A percentile compares a stretch with the other conserved stretches of the same genome.
Evolutionary conservation across 2,888 invertebrate species (phyloP).

Genomic region (Clusia tigrina): DNA sequence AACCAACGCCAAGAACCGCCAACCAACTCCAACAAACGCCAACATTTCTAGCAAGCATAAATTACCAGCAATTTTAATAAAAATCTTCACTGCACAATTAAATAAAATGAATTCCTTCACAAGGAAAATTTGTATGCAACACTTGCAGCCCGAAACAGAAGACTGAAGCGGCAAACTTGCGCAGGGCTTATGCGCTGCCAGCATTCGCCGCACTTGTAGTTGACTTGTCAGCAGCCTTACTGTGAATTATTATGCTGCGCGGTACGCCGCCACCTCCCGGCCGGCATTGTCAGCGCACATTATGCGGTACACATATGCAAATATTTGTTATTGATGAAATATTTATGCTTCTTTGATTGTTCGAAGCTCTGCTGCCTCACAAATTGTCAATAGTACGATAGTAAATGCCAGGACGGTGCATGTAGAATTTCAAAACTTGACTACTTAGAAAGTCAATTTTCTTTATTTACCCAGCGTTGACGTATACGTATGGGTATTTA

Average conservation of each 20-base stretch:
- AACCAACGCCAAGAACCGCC: too few species aligned
- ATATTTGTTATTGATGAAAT: neutral
- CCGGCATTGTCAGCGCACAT: too few species aligned
- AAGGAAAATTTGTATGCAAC: constrained; percentile 13
- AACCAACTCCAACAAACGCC: too few species aligned
- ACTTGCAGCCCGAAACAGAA: constrained; percentile 35
- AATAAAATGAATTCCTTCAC: neutral
- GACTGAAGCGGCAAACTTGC: constrained; percentile 41
- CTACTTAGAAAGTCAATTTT: constrained; percentile 7
- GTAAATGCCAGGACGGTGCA: neutral
- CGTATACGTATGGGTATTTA: neutral
- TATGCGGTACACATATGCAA: too few species aligned
- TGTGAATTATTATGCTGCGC: too few species aligned
- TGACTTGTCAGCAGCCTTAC: too few species aligned
- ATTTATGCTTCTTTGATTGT: neutral
- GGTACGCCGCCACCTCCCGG: too few species aligned
- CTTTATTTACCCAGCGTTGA: neutral
- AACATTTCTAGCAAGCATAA: too few species aligned
- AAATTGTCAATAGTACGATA: neutral
- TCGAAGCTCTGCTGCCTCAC: neutral
- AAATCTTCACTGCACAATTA: neutral
- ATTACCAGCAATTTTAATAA: too few species aligned
- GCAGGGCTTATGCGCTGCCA: too few species aligned
- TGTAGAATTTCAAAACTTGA: neutral
- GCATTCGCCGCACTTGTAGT: too few species aligned